These are phyloP conservation scores for Lysiphlebus fabarum DNA, from an alignment of 1,140 invertebrate species.

Conservation along the genomic window DNA sequence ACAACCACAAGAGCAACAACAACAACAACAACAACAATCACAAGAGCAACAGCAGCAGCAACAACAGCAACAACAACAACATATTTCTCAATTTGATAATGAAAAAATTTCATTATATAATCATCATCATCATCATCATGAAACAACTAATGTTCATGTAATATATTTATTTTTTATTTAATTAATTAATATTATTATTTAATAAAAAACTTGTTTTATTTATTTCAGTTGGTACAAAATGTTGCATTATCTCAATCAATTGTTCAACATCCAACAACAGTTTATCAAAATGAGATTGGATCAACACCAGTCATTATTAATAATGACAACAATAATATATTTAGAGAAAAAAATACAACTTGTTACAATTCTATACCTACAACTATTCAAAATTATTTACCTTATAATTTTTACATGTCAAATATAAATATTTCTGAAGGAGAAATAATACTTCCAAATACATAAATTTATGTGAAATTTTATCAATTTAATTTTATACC, in stretches of 20 bases:
- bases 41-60: conserved; percentile 36
- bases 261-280: conserved; percentile 32
- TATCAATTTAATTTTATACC: too few species aligned
- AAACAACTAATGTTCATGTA: conserved; percentile 29
- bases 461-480: too few species aligned
- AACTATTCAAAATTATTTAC: conserved; percentile 44
- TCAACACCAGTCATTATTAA: conserved; percentile 29
- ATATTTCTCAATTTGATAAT: conserved; percentile 21
- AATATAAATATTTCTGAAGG: conserved; percentile 45
- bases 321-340: conserved; percentile 27
- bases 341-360: conserved; percentile 41
- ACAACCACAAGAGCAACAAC: conserved; percentile 34
- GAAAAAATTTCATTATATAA: not conserved
- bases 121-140: not conserved
- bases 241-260: conserved; percentile 42
- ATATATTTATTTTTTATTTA: not conserved
- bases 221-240: conserved; percentile 22
- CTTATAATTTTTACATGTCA: conserved; percentile 52
- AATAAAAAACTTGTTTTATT: not conserved
- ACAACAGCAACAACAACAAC: conserved; percentile 30
- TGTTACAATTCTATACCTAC: conserved; percentile 46
- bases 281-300: conserved; percentile 27
- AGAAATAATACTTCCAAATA: conserved; percentile 45
- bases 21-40: too few species aligned
- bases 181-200: too few species aligned